Evolutionary conservation across 2,113 vertebrate genomes (phyloP), one percentile per base, ranked within the genome.

Genomic region (Emydocephalus ijimae): DNA sequence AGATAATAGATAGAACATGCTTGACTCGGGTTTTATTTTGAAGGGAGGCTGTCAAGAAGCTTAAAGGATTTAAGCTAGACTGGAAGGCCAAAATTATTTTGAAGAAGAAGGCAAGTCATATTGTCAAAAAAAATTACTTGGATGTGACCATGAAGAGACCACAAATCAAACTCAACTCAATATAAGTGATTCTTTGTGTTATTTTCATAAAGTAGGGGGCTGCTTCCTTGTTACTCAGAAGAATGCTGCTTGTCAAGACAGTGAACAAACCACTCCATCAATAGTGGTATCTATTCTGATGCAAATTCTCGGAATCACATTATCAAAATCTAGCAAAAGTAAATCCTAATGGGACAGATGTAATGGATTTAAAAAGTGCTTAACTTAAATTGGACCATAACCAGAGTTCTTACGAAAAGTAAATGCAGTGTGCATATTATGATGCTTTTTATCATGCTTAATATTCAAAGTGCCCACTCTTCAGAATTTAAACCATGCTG

Each of bases 401-500:
- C 81, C 92, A 64, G 54, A 18, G 55, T 90, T 90, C 89, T 93
- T 93, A 90, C 45, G 89, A 64, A 93, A 93, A 93, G 43, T 48
- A 90, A 87, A 90, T 54, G 92, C 54, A 6, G 69, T 64, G 56
- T 7, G 1, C 3, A 39, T 43, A 48, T 64, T 39, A 90, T 90
- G 12, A 61, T 86, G 48, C 18, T n/a, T 57, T 56, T 52, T 64
- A 87, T 90, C 50, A 90, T 95, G 85, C 23, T 91, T 95, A 94
- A 93, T 92, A 87, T 94, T 93, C 93, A 2, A 89, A 90, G 93
- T 93, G 34, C 69, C 61, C 54, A 94, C 69, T 92, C 93, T 89
- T 95, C 92, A 48, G 89, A 89, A 34, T 89, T 95, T 95, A 93
- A 95, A 93, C 93, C 96, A 92, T 92, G 89, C 61, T 92, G 93